Base-by-base conservation (phyloP, 2,797 vertebrate species). In the Aratinga solstitialis region DNA sequence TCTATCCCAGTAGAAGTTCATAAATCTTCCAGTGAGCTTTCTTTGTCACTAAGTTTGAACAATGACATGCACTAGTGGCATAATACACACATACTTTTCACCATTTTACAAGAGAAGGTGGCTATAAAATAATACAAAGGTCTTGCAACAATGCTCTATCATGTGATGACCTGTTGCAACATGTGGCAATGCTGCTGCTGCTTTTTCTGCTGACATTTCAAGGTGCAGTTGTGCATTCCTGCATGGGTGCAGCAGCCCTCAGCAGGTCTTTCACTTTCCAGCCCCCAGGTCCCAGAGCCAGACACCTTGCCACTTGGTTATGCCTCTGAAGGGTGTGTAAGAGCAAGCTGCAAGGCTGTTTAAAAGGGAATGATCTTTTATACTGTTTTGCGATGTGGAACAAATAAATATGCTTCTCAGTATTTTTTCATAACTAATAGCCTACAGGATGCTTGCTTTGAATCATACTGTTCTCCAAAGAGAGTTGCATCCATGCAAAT, bases 81-180 rank as follows among this genome's bases (percentile, higher is more conserved):
- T 26, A 43, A 58, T 15, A 14, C 10, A 15, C 19, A 6, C 11
- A 13, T 6, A 1, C 4, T 42, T 65, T 45, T 50, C 42, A 29
- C 27, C 22, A 6, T 59, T 77, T 80, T 40, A 26, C 19, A 36
- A 3, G 22, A 61, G n/a, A 63, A 56, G 19, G 27, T 56, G 58
- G 22, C 11, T 66, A 7, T 24, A 48, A 47, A 65, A 66, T 8
- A 54, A 24, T 10, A 22, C 11, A 12, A 30, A 59, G 11, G 13
- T 59, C 32, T 84, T 6, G 0, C 14, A 68, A 10, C 14, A 17
- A 7, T 23, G 29, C 29, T 58, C 0, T 36, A 21, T 13, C 2
- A 0, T 22, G 19, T 36, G 47, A 34, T 16, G 38, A 3, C 43
- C 24, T 54, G 20, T 45, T 81, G 29, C 54, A 73, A 16, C 5